Evolutionary conservation across 2,113 vertebrate genomes (phyloP), one percentile per base, ranked within the genome.

Genomic region (Ceuthmochares aereus): DNA sequence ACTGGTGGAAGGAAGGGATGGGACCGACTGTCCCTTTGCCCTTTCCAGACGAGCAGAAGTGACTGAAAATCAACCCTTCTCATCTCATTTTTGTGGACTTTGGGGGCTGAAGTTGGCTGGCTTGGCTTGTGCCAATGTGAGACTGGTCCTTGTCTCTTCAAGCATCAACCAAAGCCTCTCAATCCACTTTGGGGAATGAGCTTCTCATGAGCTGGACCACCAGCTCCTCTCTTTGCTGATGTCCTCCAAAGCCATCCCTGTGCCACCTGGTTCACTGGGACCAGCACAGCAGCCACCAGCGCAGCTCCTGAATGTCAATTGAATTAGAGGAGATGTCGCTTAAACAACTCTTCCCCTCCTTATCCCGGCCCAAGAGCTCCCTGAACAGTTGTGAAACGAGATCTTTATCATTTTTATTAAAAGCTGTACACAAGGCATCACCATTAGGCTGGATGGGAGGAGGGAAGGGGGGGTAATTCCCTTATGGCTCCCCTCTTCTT

Each of bases 331-430:
- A 66, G 40, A 42, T 78, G 12, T 37, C 34, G 6, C 68, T 93
- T 89, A 64, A 89, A 72, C 75, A 63, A 62, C 49, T 92, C 60
- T 49, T 47, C 7, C 27, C 32, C 56, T 21, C 15, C 60, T 34
- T 7, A 13, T 43, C 60, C 54, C 7, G 2, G 73, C 78, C 90
- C 76, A 67, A 79, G 93, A 78, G 58, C 85, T 83, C 87, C 89
- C 75, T 45, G 92, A 78, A 68, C 91, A 95, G 91, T 37, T 49
- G 60, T 47, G 82, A 70, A 92, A 89, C 23, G 32, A 80, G 94
- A 84, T 78, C 84, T 72, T 49, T 49, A 91, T 92, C 60, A 10
- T 55, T 90, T 93, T 94, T 86, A 96, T 97, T 84, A 88, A 96
- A 97, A 96, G 90, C 95, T n/a, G 42, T 66, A 83, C 90, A 84